A percentile compares a stretch with the other conserved stretches of the same genome.
phyloP scores from a whole-genome alignment of 2,888 invertebrate genomes.

The Acleris emargana region DNA sequence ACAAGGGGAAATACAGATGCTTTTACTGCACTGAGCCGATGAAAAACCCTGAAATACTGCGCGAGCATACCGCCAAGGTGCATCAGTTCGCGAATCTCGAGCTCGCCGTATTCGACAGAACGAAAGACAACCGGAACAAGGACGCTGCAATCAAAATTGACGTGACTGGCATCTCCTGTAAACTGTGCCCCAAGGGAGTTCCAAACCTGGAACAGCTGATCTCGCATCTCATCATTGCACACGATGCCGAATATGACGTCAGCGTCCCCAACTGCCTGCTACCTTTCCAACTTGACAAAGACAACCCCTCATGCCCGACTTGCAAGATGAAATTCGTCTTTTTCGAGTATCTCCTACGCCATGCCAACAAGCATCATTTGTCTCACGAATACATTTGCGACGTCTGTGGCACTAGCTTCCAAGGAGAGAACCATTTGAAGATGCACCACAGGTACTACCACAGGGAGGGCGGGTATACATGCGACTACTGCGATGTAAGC shows the following conservation, averaged over 20 bases:
- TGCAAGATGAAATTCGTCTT: slow-evolving; percentile 73
- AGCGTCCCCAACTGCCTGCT: slow-evolving; percentile 72
- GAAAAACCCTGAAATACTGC: slow-evolving; percentile 61
- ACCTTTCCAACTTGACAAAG: slow-evolving; percentile 71
- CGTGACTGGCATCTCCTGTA: slow-evolving; percentile 66
- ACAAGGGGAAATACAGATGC: slow-evolving; percentile 71
- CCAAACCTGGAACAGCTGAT: slow-evolving; percentile 68
- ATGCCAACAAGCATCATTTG: slow-evolving; percentile 74
- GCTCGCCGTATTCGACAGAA: slow-evolving; percentile 67
- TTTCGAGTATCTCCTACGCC: slow-evolving; percentile 72
- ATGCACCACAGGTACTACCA: slow-evolving; percentile 79
- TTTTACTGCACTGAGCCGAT: slow-evolving; percentile 73
- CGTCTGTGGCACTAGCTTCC: slow-evolving; percentile 76
- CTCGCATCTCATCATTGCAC: slow-evolving; percentile 73
- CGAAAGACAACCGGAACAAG: slow-evolving; percentile 72
- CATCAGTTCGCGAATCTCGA: slow-evolving; percentile 71
- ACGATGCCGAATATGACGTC: slow-evolving; percentile 74
- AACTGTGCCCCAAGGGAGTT: slow-evolving; percentile 60
- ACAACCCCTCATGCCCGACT: slow-evolving; percentile 70
- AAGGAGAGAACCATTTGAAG: slow-evolving; percentile 75
- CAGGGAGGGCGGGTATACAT: slow-evolving; percentile 71
- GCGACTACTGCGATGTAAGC: slow-evolving; percentile 76
- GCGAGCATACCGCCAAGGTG: slow-evolving; percentile 60
- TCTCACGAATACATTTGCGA: slow-evolving; percentile 78
- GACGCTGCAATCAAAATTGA: slow-evolving; percentile 79